Evolutionary conservation across 2,113 vertebrate species (phyloP), one percentile per base, ranked within the genome.

Genomic region (Fregetta grallaria): DNA sequence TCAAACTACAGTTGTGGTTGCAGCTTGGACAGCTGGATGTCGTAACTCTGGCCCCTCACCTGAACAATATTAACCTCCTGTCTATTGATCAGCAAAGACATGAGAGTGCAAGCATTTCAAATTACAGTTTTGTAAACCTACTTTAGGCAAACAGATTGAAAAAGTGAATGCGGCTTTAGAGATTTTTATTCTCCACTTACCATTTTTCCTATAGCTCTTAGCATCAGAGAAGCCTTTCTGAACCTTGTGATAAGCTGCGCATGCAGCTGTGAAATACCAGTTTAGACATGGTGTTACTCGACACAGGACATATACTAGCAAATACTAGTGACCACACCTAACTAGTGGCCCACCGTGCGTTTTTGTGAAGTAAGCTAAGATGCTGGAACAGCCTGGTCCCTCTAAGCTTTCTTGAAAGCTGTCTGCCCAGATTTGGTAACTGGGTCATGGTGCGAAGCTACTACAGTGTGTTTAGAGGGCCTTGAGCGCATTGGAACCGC

Each of bases 341-440:
- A 83, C 36, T 61, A 3, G 0, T n/a, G 90, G 77, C 67, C 89
- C 81, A 52, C 74, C 80, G 2, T 79, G 44, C 7, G 7, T 75
- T 93, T 96, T 84, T 95, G 91, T 88, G 26, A 89, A 88, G 76
- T 44, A 90, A 89, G 52, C 52, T 59, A 53, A 78, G 83, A 91
- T 92, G 86, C 87, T 96, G 91, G 77, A 93, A 68, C 81, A 93
- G 47, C 58, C 58, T 84, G 74, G 91, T 92, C 58, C 81, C 94
- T 86, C 45, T 85, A 50, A 83, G 94, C 92, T 95, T 96, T 87
- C 91, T 78, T 87, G 92, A 95, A 95, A 92, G 86, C 83, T 71
- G 21, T 73, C 87, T 91, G 89, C 92, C 77, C 74, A 87, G 70
- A 85, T 92, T 91, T 87, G 87, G 87, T 88, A 96, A 94, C 66